phyloP scores from a whole-genome alignment of 2,113 vertebrate species.

The Nannobrachium achirus region DNA sequence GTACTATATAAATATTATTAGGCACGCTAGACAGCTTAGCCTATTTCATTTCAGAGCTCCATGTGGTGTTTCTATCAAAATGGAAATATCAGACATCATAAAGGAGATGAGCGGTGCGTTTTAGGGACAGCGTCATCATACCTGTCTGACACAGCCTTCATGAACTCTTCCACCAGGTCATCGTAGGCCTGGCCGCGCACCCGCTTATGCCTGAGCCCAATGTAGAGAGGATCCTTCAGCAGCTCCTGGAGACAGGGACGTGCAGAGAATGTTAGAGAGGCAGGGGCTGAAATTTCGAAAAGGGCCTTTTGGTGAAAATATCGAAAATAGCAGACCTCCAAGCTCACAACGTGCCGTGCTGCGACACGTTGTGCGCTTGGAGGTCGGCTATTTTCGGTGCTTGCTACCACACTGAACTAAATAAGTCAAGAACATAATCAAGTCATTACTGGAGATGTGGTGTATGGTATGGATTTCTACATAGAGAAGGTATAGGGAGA shows the following conservation, averaged over 20 bases:
- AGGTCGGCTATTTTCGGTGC: too few relatives aligned
- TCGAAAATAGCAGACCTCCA: too few relatives aligned
- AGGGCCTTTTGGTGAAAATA: too few relatives aligned
- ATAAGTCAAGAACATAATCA: too few relatives aligned
- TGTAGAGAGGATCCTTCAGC: conserved; percentile 93
- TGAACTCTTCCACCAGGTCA: conserved; percentile 95
- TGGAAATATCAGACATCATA: conserved; percentile 41
- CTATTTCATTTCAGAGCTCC: conserved; percentile 45
- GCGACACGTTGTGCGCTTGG: too few relatives aligned
- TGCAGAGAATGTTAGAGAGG: too few relatives aligned
- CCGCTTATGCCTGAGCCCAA: conserved; percentile 92
- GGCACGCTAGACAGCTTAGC: conserved; percentile 49
- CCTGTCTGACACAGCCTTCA: conserved; percentile 93
- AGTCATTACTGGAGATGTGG: too few relatives aligned
- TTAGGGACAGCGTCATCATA: conserved; percentile 63
- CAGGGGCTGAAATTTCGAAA: too few relatives aligned
- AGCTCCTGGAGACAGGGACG: conserved; percentile 83
- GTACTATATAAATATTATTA: not conserved
- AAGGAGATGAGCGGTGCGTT: conserved; percentile 34
- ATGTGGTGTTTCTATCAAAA: conserved; percentile 19
- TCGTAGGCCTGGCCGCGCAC: conserved; percentile 91
- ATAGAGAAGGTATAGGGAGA: too few relatives aligned
- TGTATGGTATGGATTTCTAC: too few relatives aligned
- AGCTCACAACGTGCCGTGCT: too few relatives aligned
- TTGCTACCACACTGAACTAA: too few relatives aligned